phyloP scores from a whole-genome alignment of 2,113 vertebrate genomes.

The Rana temporaria region DNA sequence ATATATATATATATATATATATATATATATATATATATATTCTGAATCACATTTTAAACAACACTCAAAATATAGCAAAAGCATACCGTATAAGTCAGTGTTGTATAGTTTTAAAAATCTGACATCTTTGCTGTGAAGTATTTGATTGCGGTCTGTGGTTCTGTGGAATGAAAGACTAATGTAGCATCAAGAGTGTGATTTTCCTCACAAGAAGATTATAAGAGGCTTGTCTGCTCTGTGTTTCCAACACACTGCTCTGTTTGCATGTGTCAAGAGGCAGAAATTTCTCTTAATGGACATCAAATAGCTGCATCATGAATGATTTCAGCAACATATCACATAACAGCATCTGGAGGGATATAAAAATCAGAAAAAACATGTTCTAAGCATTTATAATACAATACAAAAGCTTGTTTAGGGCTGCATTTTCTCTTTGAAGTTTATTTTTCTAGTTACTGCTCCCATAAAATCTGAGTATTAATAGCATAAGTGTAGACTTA shows the following conservation, averaged over 20 bases:
- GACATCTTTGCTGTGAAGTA: neutral
- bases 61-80: too few species aligned
- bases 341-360: neutral
- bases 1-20: too few species aligned
- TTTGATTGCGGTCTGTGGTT: constrained; percentile 7
- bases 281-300: neutral
- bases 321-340: neutral
- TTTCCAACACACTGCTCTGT: neutral
- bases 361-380: neutral
- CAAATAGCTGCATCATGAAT: neutral
- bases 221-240: neutral
- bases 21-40: too few species aligned
- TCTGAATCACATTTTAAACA: too few species aligned
- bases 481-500: too few species aligned
- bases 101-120: neutral
- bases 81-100: too few species aligned
- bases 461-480: too few species aligned
- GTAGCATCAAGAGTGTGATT: constrained; percentile 5
- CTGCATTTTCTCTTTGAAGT: neutral
- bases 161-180: constrained; percentile 5
- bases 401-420: neutral
- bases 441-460: too few species aligned
- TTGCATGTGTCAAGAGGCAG: neutral
- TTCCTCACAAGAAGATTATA: neutral
- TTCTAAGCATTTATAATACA: neutral